Evolutionary conservation across 2,888 invertebrate genomes (phyloP), one percentile per base, ranked within the genome.

Genomic region (Dendrolimus pini): DNA sequence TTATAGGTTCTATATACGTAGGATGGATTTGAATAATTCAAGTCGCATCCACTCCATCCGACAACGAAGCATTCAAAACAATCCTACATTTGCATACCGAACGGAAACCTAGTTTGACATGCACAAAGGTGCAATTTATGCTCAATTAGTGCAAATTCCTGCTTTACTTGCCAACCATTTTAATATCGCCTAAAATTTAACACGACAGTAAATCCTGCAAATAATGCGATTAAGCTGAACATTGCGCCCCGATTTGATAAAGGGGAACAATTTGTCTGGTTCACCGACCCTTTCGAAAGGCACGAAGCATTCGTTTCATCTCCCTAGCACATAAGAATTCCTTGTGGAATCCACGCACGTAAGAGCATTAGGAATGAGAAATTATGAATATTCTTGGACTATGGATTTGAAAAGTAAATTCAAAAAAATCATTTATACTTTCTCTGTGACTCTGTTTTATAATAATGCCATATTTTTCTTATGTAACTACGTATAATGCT

Each of bases 191-290:
- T 64, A 75, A 75, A 72, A 72, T 76, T 72, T 68, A 68, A 69
- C 69, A 67, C 68, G 64, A 74, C 74, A 30, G 71, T 74, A 78
- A 80, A 81, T 77, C 74, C 72, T 70, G 66, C 75, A 77, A 79
- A 79, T 83, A 83, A 83, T 75, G 67, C 76, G 74, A 82, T 83
- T 81, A 83, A 75, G 67, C 70, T 66, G 68, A 76, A 72, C 72
- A 72, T 69, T 72, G 75, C 68, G 67, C 70, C 64, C 68, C 72
- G 70, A 75, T 74, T 76, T 79, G 73, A 74, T 74, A 74, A 75
- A 74, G 76, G 75, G 78, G 75, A 72, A 71, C 78, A 82, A 85
- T 84, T 83, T 82, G 81, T 83, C 77, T 80, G 75, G 80, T 82
- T 84, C 82, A 75, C 72, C 77, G 79, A 83, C 78, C 81, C 80